Evolutionary conservation across 2,888 invertebrate genomes (phyloP).

Genomic region (Corythucha ciliata): DNA sequence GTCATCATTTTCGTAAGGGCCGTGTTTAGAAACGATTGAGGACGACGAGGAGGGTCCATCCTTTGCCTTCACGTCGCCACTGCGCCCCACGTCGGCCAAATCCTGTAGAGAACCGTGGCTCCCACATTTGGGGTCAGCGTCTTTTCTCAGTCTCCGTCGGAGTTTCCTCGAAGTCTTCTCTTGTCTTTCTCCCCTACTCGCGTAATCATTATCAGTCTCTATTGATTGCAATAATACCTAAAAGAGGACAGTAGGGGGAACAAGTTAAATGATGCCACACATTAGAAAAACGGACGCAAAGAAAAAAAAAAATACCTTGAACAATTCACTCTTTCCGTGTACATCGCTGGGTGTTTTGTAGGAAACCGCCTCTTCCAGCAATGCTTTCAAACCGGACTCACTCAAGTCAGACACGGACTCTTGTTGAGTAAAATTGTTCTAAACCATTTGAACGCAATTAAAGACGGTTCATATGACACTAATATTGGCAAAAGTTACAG

Average conservation of each 20-base stretch:
- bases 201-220: constrained; percentile 27
- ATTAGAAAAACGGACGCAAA: neutral
- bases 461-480: too few relatives aligned
- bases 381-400: constrained; percentile 63
- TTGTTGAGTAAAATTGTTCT: constrained; percentile 14
- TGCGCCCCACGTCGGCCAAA: constrained; percentile 18
- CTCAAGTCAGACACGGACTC: constrained; percentile 46
- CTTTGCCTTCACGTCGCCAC: too few relatives aligned
- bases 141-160: constrained; percentile 12
- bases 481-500: too few relatives aligned
- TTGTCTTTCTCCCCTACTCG: constrained; percentile 19
- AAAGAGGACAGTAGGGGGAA: constrained; percentile 14
- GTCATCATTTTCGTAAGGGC: too few relatives aligned
- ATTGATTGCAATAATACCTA: constrained; percentile 30
- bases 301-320: constrained; percentile 52
- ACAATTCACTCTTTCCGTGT: constrained; percentile 72
- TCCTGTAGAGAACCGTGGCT: constrained; percentile 23
- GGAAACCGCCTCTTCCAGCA: constrained; percentile 73
- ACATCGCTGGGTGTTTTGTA: constrained; percentile 78
- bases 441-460: too few relatives aligned
- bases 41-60: too few relatives aligned
- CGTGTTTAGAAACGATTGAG: too few relatives aligned
- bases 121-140: constrained; percentile 13
- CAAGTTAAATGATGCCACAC: neutral
- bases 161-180: constrained; percentile 23